Conservation (phyloP, 1,140 invertebrate species). For the Asbolus verrucosus region DNA sequence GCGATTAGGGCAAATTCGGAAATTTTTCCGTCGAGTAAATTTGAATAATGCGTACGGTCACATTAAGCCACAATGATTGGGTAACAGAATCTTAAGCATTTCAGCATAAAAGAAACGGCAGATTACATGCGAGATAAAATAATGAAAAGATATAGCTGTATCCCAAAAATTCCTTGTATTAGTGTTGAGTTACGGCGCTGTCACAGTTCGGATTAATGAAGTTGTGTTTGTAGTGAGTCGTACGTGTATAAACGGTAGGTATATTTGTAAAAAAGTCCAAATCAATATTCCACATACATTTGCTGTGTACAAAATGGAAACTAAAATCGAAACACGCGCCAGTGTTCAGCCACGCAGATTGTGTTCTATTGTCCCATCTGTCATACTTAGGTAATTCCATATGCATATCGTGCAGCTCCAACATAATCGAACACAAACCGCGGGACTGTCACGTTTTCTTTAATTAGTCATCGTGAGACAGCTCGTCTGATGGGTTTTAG, state of each 20-base stretch:
- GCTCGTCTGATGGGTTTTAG: constrained; percentile 44
- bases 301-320: constrained; percentile 47
- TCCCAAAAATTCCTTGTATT: too few species aligned
- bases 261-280: constrained; percentile 37
- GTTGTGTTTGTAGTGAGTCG: constrained; percentile 31
- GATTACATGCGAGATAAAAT: too few species aligned
- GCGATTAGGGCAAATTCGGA: too few species aligned
- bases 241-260: not conserved
- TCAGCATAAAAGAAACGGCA: too few species aligned
- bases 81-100: too few species aligned
- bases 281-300: constrained; percentile 52
- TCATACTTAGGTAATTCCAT: constrained; percentile 55
- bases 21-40: too few species aligned
- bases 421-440: constrained; percentile 49
- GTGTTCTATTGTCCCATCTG: constrained; percentile 58
- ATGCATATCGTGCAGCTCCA: constrained; percentile 53
- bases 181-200: constrained; percentile 12
- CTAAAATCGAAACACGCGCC: constrained; percentile 49
- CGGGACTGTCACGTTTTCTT: constrained; percentile 48
- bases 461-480: constrained; percentile 47
- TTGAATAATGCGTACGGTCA: too few species aligned
- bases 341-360: constrained; percentile 50
- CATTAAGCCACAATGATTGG: too few species aligned
- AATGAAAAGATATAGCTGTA: too few species aligned
- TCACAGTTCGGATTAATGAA: constrained; percentile 27